These are phyloP conservation scores for Gnathonemus echidnorhynchus DNA, from an alignment of 2,113 vertebrate genomes.

Conservation along the genomic window DNA sequence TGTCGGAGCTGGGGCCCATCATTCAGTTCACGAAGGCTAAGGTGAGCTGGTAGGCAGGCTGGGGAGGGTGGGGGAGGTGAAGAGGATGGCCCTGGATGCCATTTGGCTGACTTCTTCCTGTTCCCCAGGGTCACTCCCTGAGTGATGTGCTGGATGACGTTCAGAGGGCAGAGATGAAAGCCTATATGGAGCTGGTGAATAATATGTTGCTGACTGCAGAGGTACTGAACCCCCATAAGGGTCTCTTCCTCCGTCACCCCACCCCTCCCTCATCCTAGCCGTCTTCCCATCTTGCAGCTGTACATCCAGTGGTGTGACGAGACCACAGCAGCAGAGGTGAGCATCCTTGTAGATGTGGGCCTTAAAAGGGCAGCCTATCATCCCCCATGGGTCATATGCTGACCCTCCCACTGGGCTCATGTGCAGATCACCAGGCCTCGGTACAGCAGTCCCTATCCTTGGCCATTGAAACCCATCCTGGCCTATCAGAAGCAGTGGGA, in stretches of 20 bases:
- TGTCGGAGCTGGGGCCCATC: constrained; percentile 94
- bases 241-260: constrained; percentile 13
- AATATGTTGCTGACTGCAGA: constrained; percentile 97
- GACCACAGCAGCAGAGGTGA: constrained; percentile 83
- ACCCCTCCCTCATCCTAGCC: background rate
- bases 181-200: constrained; percentile 91
- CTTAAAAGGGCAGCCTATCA: background rate
- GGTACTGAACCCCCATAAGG: constrained; percentile 60
- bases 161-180: constrained; percentile 98
- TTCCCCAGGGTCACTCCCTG: constrained; percentile 84
- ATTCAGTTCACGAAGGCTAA: constrained; percentile 97
- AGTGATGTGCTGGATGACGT: constrained; percentile 91
- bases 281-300: constrained; percentile 66
- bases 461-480: constrained; percentile 65
- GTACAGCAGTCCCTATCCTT: constrained; percentile 66
- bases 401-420: background rate
- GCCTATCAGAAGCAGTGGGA: constrained; percentile 96
- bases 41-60: constrained; percentile 56
- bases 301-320: constrained; percentile 98
- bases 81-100: constrained; percentile 21
- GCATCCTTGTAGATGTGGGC: constrained; percentile 53
- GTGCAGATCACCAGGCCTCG: constrained; percentile 60
- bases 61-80: constrained; percentile 28
- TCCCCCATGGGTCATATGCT: background rate
- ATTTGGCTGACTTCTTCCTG: background rate